Evolutionary conservation across 2,888 invertebrate genomes (phyloP).

Genomic region (Lochmaea crataegi): DNA sequence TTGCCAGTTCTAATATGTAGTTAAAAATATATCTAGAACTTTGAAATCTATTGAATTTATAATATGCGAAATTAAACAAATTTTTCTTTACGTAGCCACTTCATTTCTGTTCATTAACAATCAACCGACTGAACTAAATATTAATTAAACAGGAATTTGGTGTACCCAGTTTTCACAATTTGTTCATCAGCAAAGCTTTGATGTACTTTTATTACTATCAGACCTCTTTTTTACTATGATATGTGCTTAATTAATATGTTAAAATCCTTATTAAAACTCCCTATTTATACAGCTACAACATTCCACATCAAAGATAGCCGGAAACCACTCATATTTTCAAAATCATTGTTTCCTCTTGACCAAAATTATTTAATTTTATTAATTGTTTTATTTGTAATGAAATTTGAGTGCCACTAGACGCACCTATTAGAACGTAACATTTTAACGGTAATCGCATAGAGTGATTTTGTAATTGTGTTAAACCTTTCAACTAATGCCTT

Average conservation of each 20-base stretch:
- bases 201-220: neutral
- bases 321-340: no score
- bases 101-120: neutral
- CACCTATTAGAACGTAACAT: neutral
- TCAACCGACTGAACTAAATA: neutral
- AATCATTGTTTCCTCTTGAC: no score
- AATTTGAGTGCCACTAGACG: no score
- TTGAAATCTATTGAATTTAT: no score
- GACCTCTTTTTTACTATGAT: neutral
- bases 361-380: no score
- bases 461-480: neutral
- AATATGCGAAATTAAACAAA: neutral
- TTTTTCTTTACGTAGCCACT: neutral
- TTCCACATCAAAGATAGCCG: neutral
- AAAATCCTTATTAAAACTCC: neutral
- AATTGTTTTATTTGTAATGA: no score
- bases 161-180: neutral
- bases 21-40: neutral
- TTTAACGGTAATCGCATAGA: neutral
- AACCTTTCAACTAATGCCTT: neutral
- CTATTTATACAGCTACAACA: neutral
- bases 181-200: conserved; percentile 3
- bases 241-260: neutral
- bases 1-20: neutral
- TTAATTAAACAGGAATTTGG: neutral